Percentiles rank a stretch among this genome's conserved stretches.
These are phyloP conservation scores for Chaenodraco wilsoni DNA, from an alignment of 2,797 vertebrate genomes.

Conservation along the genomic window DNA sequence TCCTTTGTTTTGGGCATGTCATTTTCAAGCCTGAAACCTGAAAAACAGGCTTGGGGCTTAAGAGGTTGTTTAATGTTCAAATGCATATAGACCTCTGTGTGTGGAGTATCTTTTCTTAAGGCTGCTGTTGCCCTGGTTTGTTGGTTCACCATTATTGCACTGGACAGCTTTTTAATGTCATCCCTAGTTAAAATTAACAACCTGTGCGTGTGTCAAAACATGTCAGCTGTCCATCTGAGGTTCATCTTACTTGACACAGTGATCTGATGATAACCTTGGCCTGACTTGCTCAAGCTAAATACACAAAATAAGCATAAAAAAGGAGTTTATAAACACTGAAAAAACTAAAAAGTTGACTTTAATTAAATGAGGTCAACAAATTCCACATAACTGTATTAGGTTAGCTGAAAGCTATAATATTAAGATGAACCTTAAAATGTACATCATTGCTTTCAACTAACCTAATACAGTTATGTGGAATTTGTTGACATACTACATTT, in stretches of 20 bases:
- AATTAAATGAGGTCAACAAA: no score
- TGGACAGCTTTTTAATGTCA: conserved; percentile 8
- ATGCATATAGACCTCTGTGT: no score
- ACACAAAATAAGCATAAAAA: no score
- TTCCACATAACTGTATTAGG: no score
- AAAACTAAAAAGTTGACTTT: not conserved
- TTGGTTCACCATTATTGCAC: not conserved
- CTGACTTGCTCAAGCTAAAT: not conserved
- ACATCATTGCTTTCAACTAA: no score
- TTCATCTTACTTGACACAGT: not conserved
- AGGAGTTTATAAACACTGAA: not conserved
- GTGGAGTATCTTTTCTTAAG: not conserved
- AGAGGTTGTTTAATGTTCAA: not conserved
- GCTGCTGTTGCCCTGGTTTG: not conserved
- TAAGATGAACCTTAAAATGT: no score
- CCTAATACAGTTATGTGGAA: no score
- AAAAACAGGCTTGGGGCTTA: no score
- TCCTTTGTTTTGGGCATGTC: no score
- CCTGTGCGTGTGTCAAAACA: conserved; percentile 14
- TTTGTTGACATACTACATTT: no score
- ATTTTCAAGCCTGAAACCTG: no score
- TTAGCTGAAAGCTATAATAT: no score
- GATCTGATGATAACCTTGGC: conserved; percentile 15
- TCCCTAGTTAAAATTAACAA: not conserved
- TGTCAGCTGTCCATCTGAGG: not conserved